phyloP scores from a whole-genome alignment of 2,888 invertebrate genomes.

The Phortica okadai region DNA sequence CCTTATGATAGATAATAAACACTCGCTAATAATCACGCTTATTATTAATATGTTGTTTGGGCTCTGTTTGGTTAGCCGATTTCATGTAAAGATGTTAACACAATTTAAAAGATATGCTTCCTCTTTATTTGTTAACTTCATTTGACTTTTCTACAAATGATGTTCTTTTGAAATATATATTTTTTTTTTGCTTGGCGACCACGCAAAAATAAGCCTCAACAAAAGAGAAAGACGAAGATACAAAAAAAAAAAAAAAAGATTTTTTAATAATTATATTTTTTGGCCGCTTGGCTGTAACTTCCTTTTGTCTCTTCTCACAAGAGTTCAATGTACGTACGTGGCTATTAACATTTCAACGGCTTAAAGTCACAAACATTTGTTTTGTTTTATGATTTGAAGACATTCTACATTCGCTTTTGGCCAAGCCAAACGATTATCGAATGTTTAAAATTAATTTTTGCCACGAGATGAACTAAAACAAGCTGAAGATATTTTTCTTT shows the following conservation, averaged over 20 bases:
- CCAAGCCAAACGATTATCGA: conserved; percentile 15
- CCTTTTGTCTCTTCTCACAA: conserved; percentile 42
- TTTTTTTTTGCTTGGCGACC: neutral
- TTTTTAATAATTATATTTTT: neutral
- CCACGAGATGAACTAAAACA: neutral
- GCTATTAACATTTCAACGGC: neutral
- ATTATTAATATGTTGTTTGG: no score
- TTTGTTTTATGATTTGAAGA: neutral
- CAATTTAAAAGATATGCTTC: no score
- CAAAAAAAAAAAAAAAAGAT: neutral
- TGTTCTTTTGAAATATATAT: no score
- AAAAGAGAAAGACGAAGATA: neutral
- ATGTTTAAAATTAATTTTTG: conserved; percentile 16
- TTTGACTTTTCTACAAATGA: neutral
- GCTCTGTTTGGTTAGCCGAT: no score
- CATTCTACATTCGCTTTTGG: neutral
- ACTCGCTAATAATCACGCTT: no score
- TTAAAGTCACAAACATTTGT: neutral
- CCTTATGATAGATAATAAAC: no score
- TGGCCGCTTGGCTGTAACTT: conserved; percentile 40
- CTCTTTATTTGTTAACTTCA: neutral
- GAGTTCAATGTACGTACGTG: conserved; percentile 54
- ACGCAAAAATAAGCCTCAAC: neutral
- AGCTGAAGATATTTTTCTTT: neutral
- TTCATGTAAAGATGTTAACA: no score